Conservation (phyloP, 2,797 vertebrate species). For the Steatocranus sp. region DNA sequence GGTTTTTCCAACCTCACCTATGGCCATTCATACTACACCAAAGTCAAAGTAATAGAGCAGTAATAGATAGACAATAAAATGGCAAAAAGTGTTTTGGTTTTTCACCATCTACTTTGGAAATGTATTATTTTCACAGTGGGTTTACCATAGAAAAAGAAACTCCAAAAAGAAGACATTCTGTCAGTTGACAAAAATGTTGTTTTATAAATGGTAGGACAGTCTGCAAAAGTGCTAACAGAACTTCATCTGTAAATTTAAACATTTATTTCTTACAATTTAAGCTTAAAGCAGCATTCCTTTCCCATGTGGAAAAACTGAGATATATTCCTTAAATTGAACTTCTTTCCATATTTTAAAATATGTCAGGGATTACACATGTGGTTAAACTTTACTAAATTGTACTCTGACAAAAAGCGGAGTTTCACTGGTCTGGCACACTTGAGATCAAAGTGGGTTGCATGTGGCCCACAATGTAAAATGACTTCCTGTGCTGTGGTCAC, state of each 20-base stretch:
- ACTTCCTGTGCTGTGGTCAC: neutral
- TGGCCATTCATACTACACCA: neutral
- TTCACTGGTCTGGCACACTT: neutral
- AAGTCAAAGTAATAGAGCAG: neutral
- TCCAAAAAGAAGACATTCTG: neutral
- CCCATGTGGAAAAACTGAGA: neutral
- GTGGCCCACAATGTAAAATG: neutral
- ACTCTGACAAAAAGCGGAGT: neutral
- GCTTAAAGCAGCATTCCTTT: neutral
- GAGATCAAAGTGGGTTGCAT: neutral
- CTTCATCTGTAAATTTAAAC: neutral
- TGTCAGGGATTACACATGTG: neutral
- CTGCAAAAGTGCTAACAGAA: neutral
- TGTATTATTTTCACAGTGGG: neutral
- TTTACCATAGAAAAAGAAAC: neutral
- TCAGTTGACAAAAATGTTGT: neutral
- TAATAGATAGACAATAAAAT: neutral
- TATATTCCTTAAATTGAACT: neutral
- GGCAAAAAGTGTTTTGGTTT: neutral
- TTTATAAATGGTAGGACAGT: neutral
- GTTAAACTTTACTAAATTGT: neutral
- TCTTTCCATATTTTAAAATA: neutral
- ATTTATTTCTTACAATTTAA: neutral
- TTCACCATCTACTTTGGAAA: neutral
- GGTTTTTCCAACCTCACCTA: rapidly evolving